phyloP scores from a whole-genome alignment of 1,140 invertebrate species.

The Mactra quadrangularis region DNA sequence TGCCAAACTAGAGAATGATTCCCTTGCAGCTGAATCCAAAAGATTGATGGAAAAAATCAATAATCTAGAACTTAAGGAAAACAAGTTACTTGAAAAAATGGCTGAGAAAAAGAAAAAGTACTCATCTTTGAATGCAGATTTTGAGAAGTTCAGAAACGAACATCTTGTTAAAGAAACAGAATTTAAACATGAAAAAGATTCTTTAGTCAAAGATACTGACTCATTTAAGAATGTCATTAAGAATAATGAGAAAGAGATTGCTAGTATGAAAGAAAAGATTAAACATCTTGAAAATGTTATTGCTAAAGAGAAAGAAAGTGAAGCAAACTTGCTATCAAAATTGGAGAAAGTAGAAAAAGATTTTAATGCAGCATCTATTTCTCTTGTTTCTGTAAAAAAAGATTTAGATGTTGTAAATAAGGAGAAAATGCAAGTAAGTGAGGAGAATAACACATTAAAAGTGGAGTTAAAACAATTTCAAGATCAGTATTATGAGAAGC shows the following conservation, averaged over 20 bases:
- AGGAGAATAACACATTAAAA: slow-evolving; percentile 15
- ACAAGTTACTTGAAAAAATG: slow-evolving; percentile 11
- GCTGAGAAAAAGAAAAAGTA: slow-evolving; percentile 6
- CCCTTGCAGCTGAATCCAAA: not conserved
- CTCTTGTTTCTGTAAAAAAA: slow-evolving; percentile 19
- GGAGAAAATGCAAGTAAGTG: slow-evolving; percentile 9
- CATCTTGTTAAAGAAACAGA: not conserved
- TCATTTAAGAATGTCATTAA: slow-evolving; percentile 5
- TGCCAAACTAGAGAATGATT: not conserved
- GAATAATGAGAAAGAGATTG: slow-evolving; percentile 22
- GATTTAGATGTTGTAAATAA: slow-evolving; percentile 24
- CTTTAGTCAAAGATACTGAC: slow-evolving; percentile 4
- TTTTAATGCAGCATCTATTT: slow-evolving; percentile 14
- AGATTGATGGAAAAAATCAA: not conserved
- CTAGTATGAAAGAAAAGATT: slow-evolving; percentile 33
- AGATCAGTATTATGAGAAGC: slow-evolving; percentile 57
- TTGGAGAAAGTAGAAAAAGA: slow-evolving; percentile 44
- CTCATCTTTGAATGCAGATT: not conserved
- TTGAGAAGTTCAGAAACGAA: slow-evolving; percentile 2
- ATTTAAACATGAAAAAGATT: slow-evolving; percentile 27
- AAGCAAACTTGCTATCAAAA: slow-evolving; percentile 36
- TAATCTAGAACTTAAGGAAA: not conserved
- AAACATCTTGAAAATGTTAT: slow-evolving; percentile 4
- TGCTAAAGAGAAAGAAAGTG: slow-evolving; percentile 37
- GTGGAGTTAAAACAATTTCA: slow-evolving; percentile 29